These are phyloP conservation scores for Scaptomyza parva DNA, from an alignment of 2,888 invertebrate species.

Conservation along the genomic window DNA sequence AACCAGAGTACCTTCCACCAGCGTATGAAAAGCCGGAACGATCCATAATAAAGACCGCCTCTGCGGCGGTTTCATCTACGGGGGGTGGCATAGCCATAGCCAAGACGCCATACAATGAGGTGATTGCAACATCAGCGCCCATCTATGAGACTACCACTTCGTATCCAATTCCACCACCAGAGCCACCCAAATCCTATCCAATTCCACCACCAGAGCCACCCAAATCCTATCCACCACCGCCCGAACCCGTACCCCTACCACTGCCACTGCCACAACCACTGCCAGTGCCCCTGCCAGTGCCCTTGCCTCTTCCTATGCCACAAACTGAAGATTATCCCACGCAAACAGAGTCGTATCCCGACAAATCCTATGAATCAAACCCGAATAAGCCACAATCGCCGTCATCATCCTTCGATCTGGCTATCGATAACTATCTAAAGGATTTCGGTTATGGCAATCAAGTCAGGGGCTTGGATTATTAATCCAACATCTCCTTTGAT, in stretches of 20 bases:
- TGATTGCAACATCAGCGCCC: constrained; percentile 59
- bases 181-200: constrained; percentile 41
- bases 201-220: constrained; percentile 16
- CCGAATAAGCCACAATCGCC: constrained; percentile 46
- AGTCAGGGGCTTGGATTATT: constrained; percentile 63
- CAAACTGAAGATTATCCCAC: constrained; percentile 50
- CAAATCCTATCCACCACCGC: constrained; percentile 36
- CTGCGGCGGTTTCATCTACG: constrained; percentile 46
- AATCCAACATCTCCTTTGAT: constrained; percentile 10
- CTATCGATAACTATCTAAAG: constrained; percentile 72
- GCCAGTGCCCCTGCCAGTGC: too few relatives aligned
- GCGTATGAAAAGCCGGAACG: too few relatives aligned
- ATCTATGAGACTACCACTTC: constrained; percentile 56
- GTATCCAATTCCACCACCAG: constrained; percentile 35
- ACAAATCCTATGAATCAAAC: constrained; percentile 53
- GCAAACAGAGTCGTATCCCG: constrained; percentile 50
- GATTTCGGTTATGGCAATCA: constrained; percentile 73
- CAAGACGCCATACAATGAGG: constrained; percentile 63
- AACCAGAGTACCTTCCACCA: too few relatives aligned
- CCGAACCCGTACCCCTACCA: constrained; percentile 14
- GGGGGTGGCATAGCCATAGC: constrained; percentile 56
- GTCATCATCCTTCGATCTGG: constrained; percentile 61
- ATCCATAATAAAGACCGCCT: constrained; percentile 30
- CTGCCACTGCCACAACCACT: too few relatives aligned
- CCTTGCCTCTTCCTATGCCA: constrained; percentile 33